Evolutionary conservation across 1,140 invertebrate species (phyloP).

Genomic region (Drosophila ohnishii): DNA sequence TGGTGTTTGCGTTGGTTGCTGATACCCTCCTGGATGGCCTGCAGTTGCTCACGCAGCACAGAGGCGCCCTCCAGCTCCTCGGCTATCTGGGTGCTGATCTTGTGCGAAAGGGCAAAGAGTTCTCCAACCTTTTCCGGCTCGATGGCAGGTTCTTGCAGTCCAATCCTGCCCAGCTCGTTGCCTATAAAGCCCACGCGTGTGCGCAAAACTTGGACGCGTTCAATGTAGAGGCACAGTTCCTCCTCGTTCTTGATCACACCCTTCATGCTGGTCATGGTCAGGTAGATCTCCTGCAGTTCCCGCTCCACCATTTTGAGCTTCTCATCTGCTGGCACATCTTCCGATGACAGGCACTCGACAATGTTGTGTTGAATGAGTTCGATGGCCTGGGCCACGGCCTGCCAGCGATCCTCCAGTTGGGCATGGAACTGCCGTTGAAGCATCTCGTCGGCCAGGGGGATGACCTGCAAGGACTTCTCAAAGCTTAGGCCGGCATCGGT

Average conservation of each 20-base stretch:
- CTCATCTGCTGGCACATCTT: slow-evolving; percentile 88
- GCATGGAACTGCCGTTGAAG: slow-evolving; percentile 90
- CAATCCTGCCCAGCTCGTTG: slow-evolving; percentile 90
- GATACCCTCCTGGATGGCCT: slow-evolving; percentile 88
- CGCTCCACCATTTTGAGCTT: slow-evolving; percentile 89
- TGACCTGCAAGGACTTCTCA: slow-evolving; percentile 89
- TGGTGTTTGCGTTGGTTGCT: slow-evolving; percentile 87
- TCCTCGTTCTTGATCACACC: slow-evolving; percentile 92
- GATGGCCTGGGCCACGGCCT: slow-evolving; percentile 86
- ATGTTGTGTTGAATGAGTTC: slow-evolving; percentile 87
- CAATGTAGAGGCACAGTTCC: slow-evolving; percentile 90
- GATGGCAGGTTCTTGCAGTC: slow-evolving; percentile 86
- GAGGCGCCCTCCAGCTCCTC: slow-evolving; percentile 90
- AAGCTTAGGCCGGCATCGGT: slow-evolving; percentile 89
- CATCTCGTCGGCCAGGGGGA: slow-evolving; percentile 92
- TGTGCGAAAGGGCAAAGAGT: slow-evolving; percentile 87
- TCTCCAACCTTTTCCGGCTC: slow-evolving; percentile 90
- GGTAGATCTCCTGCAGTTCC: slow-evolving; percentile 88
- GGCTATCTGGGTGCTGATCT: slow-evolving; percentile 87
- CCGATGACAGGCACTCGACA: slow-evolving; percentile 87
- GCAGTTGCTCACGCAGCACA: slow-evolving; percentile 88
- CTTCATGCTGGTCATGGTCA: slow-evolving; percentile 87
- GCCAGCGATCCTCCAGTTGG: slow-evolving; percentile 90
- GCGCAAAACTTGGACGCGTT: slow-evolving; percentile 89
- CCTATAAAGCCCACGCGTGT: slow-evolving; percentile 89